Percentiles rank a stretch among this genome's conserved stretches.
Conservation (phyloP, 1,140 invertebrate species). For the Bombus waltoni region DNA sequence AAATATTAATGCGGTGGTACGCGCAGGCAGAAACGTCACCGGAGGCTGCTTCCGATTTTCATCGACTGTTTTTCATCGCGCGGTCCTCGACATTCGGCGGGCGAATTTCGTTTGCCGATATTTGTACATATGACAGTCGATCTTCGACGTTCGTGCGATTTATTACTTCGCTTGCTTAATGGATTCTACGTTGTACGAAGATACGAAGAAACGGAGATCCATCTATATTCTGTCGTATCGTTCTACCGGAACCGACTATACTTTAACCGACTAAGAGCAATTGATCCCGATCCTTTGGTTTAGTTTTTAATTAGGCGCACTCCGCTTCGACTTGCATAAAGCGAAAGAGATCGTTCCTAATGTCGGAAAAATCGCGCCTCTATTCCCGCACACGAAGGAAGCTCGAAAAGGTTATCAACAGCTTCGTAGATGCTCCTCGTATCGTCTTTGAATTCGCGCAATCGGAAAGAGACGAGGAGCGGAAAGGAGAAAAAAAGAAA, state of each 20-base stretch:
- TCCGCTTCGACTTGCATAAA: no score
- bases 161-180: no score
- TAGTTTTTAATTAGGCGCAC: no score
- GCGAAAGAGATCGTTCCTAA: no score
- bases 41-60: conserved; percentile 14
- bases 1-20: conserved; percentile 34
- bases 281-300: no score
- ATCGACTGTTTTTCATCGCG: conserved; percentile 1
- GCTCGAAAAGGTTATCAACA: background rate
- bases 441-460: no score
- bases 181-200: background rate
- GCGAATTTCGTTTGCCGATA: background rate
- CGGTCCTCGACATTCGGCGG: background rate
- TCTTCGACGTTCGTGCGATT: background rate
- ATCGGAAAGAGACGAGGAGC: background rate
- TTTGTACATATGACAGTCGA: background rate
- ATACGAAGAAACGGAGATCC: background rate
- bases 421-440: background rate
- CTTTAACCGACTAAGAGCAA: no score
- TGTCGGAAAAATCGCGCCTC: no score
- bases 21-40: background rate
- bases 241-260: no score
- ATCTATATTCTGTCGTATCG: no score
- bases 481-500: background rate
- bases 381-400: background rate